Percentiles rank a stretch among this genome's conserved stretches.
phyloP scores from a whole-genome alignment of 2,888 invertebrate genomes.

The Periphyllus acericola region DNA sequence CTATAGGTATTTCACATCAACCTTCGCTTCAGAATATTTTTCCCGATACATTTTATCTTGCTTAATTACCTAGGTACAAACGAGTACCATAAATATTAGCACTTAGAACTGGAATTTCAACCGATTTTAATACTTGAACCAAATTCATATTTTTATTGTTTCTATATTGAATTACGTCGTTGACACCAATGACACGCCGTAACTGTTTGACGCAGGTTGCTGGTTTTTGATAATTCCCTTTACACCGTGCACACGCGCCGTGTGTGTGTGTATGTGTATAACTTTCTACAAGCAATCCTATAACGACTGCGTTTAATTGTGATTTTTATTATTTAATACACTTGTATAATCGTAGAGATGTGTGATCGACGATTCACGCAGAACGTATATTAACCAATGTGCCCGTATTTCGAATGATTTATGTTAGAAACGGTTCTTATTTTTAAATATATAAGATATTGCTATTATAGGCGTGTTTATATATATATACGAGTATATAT shows the following conservation, averaged over 20 bases:
- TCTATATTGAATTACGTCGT: too few species aligned
- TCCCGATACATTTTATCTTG: too few species aligned
- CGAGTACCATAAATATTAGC: too few species aligned
- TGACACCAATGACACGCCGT: too few species aligned
- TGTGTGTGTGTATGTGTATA: background rate
- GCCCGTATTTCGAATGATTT: slow-evolving; percentile 18
- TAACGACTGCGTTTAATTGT: background rate
- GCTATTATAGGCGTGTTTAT: background rate
- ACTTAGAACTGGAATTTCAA: too few species aligned
- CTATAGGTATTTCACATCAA: too few species aligned
- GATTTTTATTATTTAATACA: slow-evolving; percentile 24
- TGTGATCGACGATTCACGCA: background rate
- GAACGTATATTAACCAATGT: background rate
- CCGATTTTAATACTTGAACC: too few species aligned
- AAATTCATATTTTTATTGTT: too few species aligned
- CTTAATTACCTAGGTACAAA: too few species aligned
- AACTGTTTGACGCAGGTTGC: background rate
- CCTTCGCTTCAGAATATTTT: too few species aligned
- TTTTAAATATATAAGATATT: background rate
- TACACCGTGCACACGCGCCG: background rate
- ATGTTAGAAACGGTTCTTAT: background rate
- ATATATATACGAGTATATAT: too few species aligned
- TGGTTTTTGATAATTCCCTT: background rate
- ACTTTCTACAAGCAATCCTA: background rate
- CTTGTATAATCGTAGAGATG: background rate